These are phyloP conservation scores for Drosophila anomelani DNA, from an alignment of 2,888 invertebrate species.

Conservation along the genomic window DNA sequence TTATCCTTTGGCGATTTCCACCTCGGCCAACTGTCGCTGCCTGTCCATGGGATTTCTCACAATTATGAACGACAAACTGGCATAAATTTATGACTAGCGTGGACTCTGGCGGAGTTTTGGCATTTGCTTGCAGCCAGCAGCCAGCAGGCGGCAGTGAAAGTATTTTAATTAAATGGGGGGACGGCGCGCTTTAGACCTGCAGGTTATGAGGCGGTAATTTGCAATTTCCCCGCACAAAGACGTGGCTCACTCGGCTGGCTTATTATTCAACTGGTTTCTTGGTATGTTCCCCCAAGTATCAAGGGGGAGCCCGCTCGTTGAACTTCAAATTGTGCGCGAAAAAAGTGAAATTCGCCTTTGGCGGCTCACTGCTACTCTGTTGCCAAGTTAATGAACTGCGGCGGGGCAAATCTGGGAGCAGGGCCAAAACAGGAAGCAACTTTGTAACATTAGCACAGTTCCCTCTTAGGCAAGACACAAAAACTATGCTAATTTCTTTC, in stretches of 20 bases:
- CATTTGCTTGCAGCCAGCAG: constrained; percentile 30
- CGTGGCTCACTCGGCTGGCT: constrained; percentile 56
- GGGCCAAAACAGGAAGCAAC: constrained; percentile 55
- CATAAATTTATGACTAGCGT: constrained; percentile 44
- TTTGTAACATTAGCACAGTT: constrained; percentile 72
- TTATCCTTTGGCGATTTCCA: constrained; percentile 27
- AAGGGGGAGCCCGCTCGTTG: constrained; percentile 57
- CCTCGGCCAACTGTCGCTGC: constrained; percentile 32
- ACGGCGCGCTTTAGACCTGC: constrained; percentile 52
- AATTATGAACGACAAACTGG: constrained; percentile 58
- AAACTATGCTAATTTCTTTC: constrained; percentile 70
- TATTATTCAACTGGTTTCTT: constrained; percentile 77
- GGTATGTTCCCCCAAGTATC: constrained; percentile 47
- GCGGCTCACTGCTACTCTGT: constrained; percentile 23
- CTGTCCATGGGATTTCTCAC: constrained; percentile 45
- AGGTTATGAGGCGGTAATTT: constrained; percentile 73
- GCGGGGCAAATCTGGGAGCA: constrained; percentile 33
- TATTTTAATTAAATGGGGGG: constrained; percentile 70
- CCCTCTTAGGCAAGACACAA: constrained; percentile 27
- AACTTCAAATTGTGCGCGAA: constrained; percentile 70
- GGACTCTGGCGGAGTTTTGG: constrained; percentile 16
- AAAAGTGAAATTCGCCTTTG: constrained; percentile 76
- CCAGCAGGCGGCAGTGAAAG: constrained; percentile 71
- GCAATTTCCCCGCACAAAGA: constrained; percentile 70
- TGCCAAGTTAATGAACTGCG: constrained; percentile 71